Percentiles rank a stretch among this genome's conserved stretches.
These are phyloP conservation scores for Tokudaia tokunoshimensis DNA, from an alignment of 2,797 vertebrate species.

Conservation along the genomic window DNA sequence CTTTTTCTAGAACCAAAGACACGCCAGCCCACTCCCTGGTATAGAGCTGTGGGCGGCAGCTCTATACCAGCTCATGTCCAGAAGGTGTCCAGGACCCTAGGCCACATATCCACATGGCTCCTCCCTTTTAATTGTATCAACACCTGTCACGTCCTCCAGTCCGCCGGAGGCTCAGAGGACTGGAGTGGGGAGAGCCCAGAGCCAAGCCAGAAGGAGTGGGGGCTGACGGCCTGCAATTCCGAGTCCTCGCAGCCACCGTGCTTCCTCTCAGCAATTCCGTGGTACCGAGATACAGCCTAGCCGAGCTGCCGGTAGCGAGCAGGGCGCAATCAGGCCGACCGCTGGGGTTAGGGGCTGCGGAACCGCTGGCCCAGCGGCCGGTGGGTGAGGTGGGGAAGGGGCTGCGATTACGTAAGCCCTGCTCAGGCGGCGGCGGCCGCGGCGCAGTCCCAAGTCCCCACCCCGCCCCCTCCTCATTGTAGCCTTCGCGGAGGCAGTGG, in stretches of 20 bases:
- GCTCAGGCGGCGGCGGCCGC: background rate
- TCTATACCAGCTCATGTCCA: background rate
- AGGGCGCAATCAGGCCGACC: background rate
- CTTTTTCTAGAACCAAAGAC: slow-evolving; percentile 31
- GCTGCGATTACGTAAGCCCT: slow-evolving; percentile 65
- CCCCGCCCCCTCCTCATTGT: slow-evolving; percentile 64
- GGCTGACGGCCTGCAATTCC: background rate
- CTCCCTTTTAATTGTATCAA: background rate
- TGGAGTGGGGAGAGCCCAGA: background rate
- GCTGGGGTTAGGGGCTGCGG: background rate
- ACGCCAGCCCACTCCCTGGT: background rate
- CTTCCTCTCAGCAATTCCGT: background rate
- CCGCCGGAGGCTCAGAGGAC: background rate
- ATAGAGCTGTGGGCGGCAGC: background rate
- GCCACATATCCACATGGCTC: background rate
- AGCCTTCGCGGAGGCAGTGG: background rate
- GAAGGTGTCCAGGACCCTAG: slow-evolving; percentile 8
- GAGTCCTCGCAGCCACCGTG: background rate
- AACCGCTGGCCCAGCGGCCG: background rate
- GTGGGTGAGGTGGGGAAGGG: slow-evolving; percentile 43
- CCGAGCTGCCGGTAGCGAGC: background rate
- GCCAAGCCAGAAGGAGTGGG: background rate
- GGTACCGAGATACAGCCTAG: background rate
- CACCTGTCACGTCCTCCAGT: slow-evolving; percentile 49
- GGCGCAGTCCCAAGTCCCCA: slow-evolving; percentile 39